These are phyloP conservation scores for Zosterops borbonicus DNA, from an alignment of 2,113 vertebrate genomes.

Conservation along the genomic window DNA sequence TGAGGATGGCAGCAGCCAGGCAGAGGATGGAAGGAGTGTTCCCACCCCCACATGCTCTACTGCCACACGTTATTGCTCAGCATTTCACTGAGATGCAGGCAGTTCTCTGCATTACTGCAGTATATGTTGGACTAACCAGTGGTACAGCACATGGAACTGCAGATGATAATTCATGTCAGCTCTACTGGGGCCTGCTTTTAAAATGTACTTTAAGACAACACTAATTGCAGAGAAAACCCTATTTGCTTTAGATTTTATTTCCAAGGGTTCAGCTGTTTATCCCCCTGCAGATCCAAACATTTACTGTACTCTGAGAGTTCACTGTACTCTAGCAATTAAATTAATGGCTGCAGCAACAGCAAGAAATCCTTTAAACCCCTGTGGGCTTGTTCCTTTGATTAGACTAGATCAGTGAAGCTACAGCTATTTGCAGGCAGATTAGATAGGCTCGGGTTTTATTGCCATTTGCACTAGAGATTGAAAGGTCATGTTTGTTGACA, in stretches of 20 bases:
- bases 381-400: conserved; percentile 75
- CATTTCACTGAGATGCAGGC: not conserved
- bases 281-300: conserved; percentile 64
- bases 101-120: not conserved
- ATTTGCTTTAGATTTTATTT: conserved; percentile 54
- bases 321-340: conserved; percentile 74
- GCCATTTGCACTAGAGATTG: conserved; percentile 61
- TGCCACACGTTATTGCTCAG: not conserved
- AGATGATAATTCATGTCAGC: conserved; percentile 25
- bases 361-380: conserved; percentile 73
- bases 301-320: conserved; percentile 68
- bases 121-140: not conserved
- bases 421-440: conserved; percentile 76
- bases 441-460: conserved; percentile 60
- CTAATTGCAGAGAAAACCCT: conserved; percentile 63
- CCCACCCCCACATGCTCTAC: not conserved
- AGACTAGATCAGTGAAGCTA: conserved; percentile 73
- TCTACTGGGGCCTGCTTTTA: conserved; percentile 16
- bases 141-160: not conserved
- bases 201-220: conserved; percentile 55
- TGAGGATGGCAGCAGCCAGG: not conserved
- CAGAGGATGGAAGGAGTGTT: not conserved
- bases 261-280: conserved; percentile 63
- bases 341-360: conserved; percentile 69
- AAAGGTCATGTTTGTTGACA: conserved; percentile 71